Evolutionary conservation across 2,113 vertebrate genomes (phyloP).

Genomic region (Synchiropus splendidus): DNA sequence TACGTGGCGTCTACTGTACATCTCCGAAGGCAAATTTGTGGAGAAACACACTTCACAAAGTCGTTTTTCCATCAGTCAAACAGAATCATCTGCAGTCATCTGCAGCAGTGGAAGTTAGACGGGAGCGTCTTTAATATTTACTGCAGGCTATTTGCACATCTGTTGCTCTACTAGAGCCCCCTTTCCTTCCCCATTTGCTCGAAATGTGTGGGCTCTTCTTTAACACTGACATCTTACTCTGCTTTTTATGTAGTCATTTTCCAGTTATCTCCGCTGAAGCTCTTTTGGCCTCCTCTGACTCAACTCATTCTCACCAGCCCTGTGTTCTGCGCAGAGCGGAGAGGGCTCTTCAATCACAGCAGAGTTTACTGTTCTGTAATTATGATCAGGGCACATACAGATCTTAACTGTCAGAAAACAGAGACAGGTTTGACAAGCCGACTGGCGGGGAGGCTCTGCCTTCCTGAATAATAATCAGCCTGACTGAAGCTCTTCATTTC

Average conservation of each 20-base stretch:
- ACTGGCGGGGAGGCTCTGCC: conserved; percentile 29
- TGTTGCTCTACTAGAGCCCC: conserved; percentile 23
- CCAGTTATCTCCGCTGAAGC: conserved; percentile 17
- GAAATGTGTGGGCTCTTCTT: conserved; percentile 7
- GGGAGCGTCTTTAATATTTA: conserved; percentile 20
- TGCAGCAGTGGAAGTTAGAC: conserved; percentile 16
- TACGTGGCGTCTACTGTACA: conserved; percentile 48
- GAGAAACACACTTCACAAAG: conserved; percentile 30
- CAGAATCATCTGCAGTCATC: conserved; percentile 31
- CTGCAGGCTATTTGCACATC: conserved; percentile 34
- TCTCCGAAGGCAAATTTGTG: conserved; percentile 44
- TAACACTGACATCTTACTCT: conserved; percentile 19
- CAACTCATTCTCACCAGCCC: background rate
- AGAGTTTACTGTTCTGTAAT: conserved; percentile 10
- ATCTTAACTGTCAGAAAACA: conserved; percentile 40
- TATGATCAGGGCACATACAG: conserved; percentile 22
- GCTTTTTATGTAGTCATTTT: conserved; percentile 5
- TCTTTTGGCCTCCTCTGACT: conserved; percentile 8
- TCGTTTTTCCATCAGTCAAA: conserved; percentile 49
- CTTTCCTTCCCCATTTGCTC: conserved; percentile 15
- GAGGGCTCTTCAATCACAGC: background rate
- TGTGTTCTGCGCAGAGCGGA: too few species aligned
- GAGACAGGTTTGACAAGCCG: conserved; percentile 27
- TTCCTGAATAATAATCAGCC: conserved; percentile 49
- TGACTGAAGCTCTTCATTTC: conserved; percentile 14